Evolutionary conservation across 2,113 vertebrate genomes (phyloP), one percentile per base, ranked within the genome.

Genomic region (Pachycephala philippinensis): DNA sequence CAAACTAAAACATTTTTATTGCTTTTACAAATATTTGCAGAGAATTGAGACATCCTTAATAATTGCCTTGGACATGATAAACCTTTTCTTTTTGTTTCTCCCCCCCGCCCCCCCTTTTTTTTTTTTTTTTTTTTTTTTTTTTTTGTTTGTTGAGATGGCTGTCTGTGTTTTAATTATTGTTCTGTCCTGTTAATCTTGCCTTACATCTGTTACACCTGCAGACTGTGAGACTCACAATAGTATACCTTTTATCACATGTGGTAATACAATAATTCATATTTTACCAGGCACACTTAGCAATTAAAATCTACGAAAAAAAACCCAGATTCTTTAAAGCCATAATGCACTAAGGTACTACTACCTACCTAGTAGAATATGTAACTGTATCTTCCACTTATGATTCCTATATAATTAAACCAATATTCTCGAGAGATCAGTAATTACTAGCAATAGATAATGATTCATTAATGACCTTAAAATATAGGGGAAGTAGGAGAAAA

Each of bases 181-280:
- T 97, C 96, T 94, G 93, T 97, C 95, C 95, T 96, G 95, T 97
- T 98, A 97, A 97, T 97, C 97, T 97, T 97, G 95, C 88, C 93
- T 98, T 97, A 96, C 95, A 97, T 97, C 96, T 94, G 93, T 96
- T 97, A 97, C 90, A 98, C 96, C 98, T 98, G 96, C 94, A 98
- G 94, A 91, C 33, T 88, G 88, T 10, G 33, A 97, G 93, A 87
- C 83, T 97, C 92, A 90, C 88, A 96, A 96, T 17, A 65, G 70
- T 78, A 90, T 82, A 96, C 37, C 95, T 97, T 97, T 97, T 97
- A 97, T 97, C 96, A 96, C 82, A 96, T 79, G 92, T 82, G 66
- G 95, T 95, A 97, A 98, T 95, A 97, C 78, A 97, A 79, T 98
- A 97, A 98, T 97, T 98, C 94, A 96, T 96, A 98, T 96, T 97